phyloP scores from a whole-genome alignment of 2,888 invertebrate genomes.

The Campoletis raptor region DNA sequence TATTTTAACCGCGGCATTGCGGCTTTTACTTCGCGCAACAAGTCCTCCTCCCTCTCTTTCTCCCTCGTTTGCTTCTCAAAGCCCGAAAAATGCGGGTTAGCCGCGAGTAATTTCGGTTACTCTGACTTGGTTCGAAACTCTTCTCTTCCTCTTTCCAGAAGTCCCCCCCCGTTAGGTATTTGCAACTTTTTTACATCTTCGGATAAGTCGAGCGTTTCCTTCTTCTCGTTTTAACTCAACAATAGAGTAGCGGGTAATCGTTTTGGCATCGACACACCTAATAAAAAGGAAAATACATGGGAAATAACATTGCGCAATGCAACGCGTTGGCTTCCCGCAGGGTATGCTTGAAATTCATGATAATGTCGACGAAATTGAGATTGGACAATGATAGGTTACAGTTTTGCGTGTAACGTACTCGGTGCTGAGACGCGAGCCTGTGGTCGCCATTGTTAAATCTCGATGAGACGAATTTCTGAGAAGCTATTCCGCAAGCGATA shows the following conservation, averaged over 20 bases:
- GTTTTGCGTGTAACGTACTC: background rate
- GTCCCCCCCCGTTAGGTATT: slow-evolving; percentile 28
- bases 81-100: slow-evolving; percentile 66
- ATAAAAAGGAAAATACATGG: background rate
- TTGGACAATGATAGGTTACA: background rate
- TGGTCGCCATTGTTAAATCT: slow-evolving; percentile 27
- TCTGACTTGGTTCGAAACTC: slow-evolving; percentile 53
- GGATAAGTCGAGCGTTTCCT: slow-evolving; percentile 59
- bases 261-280: background rate
- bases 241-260: background rate
- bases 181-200: slow-evolving; percentile 64
- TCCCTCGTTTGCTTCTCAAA: slow-evolving; percentile 84
- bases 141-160: background rate
- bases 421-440: slow-evolving; percentile 16
- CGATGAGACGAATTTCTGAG: slow-evolving; percentile 52
- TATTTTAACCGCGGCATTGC: slow-evolving; percentile 83
- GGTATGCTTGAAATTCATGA: background rate
- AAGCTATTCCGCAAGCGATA: slow-evolving; percentile 4
- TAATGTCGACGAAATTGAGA: background rate
- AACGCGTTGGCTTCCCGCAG: background rate
- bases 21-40: slow-evolving; percentile 82
- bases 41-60: slow-evolving; percentile 77
- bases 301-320: background rate
- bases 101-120: slow-evolving; percentile 82
- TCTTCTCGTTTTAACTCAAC: background rate